Conservation (phyloP, 2,113 vertebrate species). For the Papio anubis region DNA sequence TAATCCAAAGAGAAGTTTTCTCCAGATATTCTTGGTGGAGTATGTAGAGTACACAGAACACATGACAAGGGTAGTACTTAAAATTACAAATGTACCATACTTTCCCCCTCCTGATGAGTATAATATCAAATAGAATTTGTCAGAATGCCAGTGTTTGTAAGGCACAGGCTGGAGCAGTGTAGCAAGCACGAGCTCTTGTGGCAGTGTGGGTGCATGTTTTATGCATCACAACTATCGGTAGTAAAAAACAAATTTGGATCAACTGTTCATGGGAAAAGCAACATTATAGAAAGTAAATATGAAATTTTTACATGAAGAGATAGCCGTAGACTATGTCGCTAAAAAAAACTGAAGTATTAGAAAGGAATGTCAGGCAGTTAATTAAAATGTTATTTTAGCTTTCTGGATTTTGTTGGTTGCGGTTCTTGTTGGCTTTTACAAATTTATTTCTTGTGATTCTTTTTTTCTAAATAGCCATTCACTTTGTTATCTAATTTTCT, state of each 20-base stretch:
- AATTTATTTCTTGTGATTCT: not conserved
- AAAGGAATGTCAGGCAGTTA: not conserved
- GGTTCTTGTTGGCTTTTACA: not conserved
- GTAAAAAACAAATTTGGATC: not conserved
- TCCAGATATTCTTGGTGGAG: not conserved
- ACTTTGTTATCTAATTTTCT: not conserved
- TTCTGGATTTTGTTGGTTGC: not conserved
- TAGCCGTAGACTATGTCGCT: not conserved
- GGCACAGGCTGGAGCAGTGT: no score
- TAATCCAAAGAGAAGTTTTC: not conserved
- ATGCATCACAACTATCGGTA: not conserved
- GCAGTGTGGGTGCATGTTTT: not conserved
- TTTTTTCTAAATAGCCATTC: not conserved
- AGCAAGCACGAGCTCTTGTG: not conserved
- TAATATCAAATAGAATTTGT: not conserved
- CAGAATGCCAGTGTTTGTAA: not conserved
- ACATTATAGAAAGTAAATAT: not conserved
- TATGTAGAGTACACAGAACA: not conserved
- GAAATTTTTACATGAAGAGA: not conserved
- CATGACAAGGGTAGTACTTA: not conserved
- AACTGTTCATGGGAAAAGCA: not conserved
- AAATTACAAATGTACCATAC: not conserved
- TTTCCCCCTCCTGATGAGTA: not conserved
- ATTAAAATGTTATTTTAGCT: not conserved
- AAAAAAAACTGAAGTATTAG: not conserved